Percentiles rank a stretch among this genome's conserved stretches.
These are phyloP conservation scores for Apeltes quadracus DNA, from an alignment of 2,113 vertebrate genomes.

Conservation along the genomic window DNA sequence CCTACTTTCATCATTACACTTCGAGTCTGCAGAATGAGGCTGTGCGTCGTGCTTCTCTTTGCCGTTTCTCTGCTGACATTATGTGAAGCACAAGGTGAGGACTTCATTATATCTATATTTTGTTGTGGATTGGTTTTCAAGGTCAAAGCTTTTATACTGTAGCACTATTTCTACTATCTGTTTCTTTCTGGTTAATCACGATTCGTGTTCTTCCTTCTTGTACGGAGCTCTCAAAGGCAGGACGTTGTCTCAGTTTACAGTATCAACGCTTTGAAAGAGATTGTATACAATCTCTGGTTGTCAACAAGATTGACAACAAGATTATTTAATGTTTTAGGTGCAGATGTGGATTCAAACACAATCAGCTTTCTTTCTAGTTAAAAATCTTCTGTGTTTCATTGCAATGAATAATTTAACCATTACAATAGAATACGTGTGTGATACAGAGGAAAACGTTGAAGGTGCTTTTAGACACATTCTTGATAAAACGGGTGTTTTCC, in stretches of 20 bases:
- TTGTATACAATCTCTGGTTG: too few relatives aligned
- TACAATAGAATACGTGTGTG: too few relatives aligned
- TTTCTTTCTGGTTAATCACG: background rate
- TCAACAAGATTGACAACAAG: background rate
- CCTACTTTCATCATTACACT: too few relatives aligned
- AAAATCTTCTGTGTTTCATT: background rate
- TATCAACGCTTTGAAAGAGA: too few relatives aligned
- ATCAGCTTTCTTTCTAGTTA: background rate
- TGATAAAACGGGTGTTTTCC: too few relatives aligned
- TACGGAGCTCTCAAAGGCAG: too few relatives aligned
- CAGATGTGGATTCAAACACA: background rate
- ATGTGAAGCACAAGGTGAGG: background rate
- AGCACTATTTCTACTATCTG: background rate
- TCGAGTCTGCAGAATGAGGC: background rate
- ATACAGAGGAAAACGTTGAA: background rate
- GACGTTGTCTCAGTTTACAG: too few relatives aligned
- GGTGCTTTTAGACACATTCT: background rate
- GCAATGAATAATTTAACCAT: background rate
- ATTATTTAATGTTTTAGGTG: background rate
- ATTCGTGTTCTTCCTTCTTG: too few relatives aligned
- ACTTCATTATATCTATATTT: background rate
- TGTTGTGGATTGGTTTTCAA: too few relatives aligned
- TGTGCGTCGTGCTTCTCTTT: background rate
- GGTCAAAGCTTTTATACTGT: background rate
- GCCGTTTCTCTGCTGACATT: background rate